These are phyloP conservation scores for Irena cyanogastra DNA, from an alignment of 2,113 vertebrate species.

Conservation along the genomic window DNA sequence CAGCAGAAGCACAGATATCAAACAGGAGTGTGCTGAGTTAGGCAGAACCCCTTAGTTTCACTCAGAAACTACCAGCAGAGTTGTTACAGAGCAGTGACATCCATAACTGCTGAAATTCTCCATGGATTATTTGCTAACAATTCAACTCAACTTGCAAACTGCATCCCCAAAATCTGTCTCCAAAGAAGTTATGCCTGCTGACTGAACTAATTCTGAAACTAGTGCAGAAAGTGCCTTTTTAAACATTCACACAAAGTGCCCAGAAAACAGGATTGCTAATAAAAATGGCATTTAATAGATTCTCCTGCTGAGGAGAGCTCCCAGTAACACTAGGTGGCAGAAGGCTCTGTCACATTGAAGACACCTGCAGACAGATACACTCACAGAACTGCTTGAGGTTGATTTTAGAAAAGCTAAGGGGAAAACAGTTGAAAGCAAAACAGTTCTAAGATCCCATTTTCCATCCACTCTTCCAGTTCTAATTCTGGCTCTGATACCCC, in stretches of 20 bases:
- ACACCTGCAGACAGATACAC: slow-evolving; percentile 26
- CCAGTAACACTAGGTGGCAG: slow-evolving; percentile 68
- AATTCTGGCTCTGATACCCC: neutral
- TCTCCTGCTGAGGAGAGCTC: slow-evolving; percentile 2
- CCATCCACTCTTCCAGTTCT: neutral
- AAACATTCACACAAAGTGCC: neutral
- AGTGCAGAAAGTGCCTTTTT: neutral
- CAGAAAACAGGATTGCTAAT: neutral
- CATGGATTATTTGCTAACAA: neutral
- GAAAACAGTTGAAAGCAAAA: neutral
- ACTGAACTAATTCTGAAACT: neutral
- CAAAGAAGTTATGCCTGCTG: neutral
- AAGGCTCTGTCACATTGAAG: slow-evolving; percentile 46
- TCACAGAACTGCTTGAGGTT: neutral
- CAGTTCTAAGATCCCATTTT: neutral
- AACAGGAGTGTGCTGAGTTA: neutral
- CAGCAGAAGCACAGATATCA: neutral
- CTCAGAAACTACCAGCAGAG: neutral
- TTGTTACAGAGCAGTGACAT: neutral
- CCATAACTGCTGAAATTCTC: neutral
- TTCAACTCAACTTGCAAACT: neutral
- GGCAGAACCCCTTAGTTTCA: neutral
- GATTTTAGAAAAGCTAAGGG: neutral
- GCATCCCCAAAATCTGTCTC: neutral
- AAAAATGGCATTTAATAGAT: neutral